Evolutionary conservation across 2,113 vertebrate species (phyloP), one percentile per base, ranked within the genome.

Genomic region (Glaucidium brasilianum): DNA sequence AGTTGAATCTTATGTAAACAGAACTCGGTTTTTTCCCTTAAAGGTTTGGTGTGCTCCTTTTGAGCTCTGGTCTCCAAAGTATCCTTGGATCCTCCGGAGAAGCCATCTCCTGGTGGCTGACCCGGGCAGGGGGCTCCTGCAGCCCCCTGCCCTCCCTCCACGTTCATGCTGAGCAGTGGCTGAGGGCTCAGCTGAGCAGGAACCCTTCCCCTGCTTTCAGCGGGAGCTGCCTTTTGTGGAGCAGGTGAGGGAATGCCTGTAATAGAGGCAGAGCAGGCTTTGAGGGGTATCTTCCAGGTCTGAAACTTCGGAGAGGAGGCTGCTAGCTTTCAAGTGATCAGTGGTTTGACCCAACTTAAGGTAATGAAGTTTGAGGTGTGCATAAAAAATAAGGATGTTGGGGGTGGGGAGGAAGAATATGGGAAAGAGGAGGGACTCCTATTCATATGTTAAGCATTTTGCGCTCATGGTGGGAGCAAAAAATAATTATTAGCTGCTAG

Each of bases 381-480:
- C 1, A 1, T 77, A 15, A 49, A 71, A 60, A 62, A 34, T 6
- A 5, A 78, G 52, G 27, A 9, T 18, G 34, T 37, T 59, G 35
- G 29, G 26, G 39, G 9, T 75, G 71, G 37, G 23, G 16, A 79
- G 67, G 22, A 82, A 30, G 81, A 27, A 8, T 14, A 3, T 16
- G 52, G 52, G 72, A 9, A 53, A 25, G 72, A 56, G 34, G 30
- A 79, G 45, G n/a, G 74, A 13, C 20, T 78, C 5, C 26, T 72
- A 4, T 37, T 63, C 2, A 0, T 58, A 0, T 1, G 22, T 27
- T 41, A 60, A 91, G 30, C 69, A 85, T 39, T 72, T 47, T 60
- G 64, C 52, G 77, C 13, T 85, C 3, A 0, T 8, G 84, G 41
- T 62, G 77, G 81, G 75, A 82, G 53, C 35, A 30, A 20, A 72